Base-by-base conservation (phyloP, 1,140 invertebrate genomes). In the Teleopsis dalmanni region DNA sequence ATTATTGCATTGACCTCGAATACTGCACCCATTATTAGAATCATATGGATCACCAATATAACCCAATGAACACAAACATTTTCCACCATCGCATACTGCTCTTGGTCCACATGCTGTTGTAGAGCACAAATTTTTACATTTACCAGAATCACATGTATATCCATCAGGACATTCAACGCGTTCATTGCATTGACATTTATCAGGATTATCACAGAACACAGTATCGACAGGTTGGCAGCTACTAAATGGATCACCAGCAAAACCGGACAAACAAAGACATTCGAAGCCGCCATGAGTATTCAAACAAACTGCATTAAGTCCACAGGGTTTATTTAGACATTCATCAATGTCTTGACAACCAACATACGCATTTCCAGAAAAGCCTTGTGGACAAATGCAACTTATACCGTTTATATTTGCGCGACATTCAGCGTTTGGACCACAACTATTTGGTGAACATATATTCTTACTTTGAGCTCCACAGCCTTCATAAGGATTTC, bases 401-500 rank as follows among this genome's bases (percentile, higher is more conserved):
- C 89, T 84, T 18, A 91, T 78, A 36, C 79, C 78, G 47, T 83
- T 82, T 25, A 75, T 75, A 34, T 80, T 82, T 58, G 87, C 79
- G 54, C 77, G 79, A 59, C 91, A 95, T 49, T 85, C 79, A 4
- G 90, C 88, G 57, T 85, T 83, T 14, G 67, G 62, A 16, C 90
- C 90, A 69, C 91, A 94, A 13, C 81, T 74, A 26, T 81, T 79
- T 42, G 76, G 77, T 2, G 79, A 76, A 57, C 89, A 93, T n/a
- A 83, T 80, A 47, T 80, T 81, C 58, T 81, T 81, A 53, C 80
- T 76, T 55, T 84, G 77, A 26, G 77, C 70, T 2, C 80, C 78
- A 65, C 91, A 95, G 18, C 81, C 81, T 50, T 82, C 78, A 65
- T 94, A 94, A 6, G 91, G 91, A 76, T 94, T 94, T 47, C 90